Percentiles rank a stretch among this genome's conserved stretches.
These are phyloP conservation scores for Casuarius casuarius DNA, from an alignment of 2,113 vertebrate genomes.

Conservation along the genomic window DNA sequence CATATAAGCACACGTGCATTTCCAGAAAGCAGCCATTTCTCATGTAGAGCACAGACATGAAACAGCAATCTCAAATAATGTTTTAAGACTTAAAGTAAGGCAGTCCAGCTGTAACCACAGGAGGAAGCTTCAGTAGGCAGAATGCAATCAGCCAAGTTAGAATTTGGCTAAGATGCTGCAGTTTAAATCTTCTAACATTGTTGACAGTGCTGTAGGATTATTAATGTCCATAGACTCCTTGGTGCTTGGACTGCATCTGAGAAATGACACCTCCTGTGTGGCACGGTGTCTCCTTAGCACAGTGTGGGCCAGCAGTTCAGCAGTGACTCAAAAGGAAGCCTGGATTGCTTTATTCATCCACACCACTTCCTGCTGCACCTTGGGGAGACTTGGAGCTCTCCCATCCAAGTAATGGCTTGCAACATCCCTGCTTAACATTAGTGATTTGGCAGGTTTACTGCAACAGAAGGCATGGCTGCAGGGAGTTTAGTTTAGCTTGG, in stretches of 20 bases:
- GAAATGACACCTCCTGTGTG: not conserved
- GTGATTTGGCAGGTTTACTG: not conserved
- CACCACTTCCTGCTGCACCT: not conserved
- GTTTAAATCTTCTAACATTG: not conserved
- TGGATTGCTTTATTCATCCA: not conserved
- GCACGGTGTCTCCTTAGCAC: fast-evolving
- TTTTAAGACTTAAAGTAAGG: not conserved
- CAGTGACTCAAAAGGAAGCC: not conserved
- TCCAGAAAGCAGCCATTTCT: not conserved
- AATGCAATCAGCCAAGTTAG: not conserved
- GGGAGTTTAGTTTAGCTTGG: not conserved
- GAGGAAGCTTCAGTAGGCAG: not conserved
- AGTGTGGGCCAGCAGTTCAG: not conserved
- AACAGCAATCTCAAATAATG: not conserved
- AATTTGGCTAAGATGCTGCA: not conserved
- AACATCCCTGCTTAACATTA: fast-evolving
- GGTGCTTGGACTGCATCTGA: not conserved
- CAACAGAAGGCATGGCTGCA: not conserved
- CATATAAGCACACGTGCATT: fast-evolving
- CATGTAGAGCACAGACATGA: not conserved
- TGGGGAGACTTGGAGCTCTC: not conserved
- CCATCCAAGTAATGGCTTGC: not conserved
- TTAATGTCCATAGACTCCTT: not conserved
- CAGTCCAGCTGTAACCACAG: not conserved
- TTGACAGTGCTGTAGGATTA: not conserved